A percentile compares a stretch with the other conserved stretches of the same genome.
phyloP scores from a whole-genome alignment of 2,888 invertebrate genomes.

The Lapara coniferarum region DNA sequence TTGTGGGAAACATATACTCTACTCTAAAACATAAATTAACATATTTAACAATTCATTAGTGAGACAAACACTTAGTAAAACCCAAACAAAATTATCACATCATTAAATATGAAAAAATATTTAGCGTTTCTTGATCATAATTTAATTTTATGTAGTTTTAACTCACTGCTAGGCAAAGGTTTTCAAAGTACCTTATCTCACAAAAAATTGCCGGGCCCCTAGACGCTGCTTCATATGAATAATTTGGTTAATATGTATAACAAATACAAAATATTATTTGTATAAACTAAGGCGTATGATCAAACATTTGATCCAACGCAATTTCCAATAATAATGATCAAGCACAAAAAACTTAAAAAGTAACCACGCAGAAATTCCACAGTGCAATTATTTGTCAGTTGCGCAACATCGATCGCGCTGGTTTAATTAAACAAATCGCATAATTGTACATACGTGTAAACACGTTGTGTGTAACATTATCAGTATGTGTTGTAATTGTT shows the following conservation, averaged over 20 bases:
- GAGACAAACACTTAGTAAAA: background rate
- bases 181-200: too few species aligned
- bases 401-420: slow-evolving; percentile 3
- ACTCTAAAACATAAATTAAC: background rate
- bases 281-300: background rate
- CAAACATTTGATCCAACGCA: background rate
- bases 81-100: background rate
- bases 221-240: too few species aligned
- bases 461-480: slow-evolving; percentile 9
- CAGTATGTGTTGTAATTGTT: slow-evolving; percentile 21
- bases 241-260: too few species aligned
- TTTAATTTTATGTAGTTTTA: too few species aligned
- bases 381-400: background rate
- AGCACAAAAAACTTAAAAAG: slow-evolving; percentile 1
- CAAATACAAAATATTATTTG: background rate
- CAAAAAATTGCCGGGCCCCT: too few species aligned
- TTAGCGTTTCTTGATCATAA: too few species aligned
- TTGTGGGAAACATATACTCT: background rate
- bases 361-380: background rate
- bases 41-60: background rate
- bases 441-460: slow-evolving; percentile 14
- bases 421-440: slow-evolving; percentile 20
- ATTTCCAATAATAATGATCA: slow-evolving; percentile 6
- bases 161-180: too few species aligned
- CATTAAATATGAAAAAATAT: background rate